Evolutionary conservation across 2,113 vertebrate species (phyloP), one percentile per base, ranked within the genome.

Genomic region (Tenebrosternarchus preto): DNA sequence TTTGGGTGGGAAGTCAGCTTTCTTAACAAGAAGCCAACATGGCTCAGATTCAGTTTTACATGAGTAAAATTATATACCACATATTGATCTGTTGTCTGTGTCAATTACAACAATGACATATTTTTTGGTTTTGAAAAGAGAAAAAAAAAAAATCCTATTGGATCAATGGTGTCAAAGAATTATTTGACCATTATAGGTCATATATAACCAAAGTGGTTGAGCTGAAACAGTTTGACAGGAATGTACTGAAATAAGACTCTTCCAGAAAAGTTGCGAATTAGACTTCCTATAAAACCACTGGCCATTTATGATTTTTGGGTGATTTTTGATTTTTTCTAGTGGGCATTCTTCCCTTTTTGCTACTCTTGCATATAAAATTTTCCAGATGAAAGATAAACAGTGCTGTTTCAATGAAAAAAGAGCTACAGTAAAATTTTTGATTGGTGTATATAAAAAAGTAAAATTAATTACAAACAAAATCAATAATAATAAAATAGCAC

Each of bases 231-330:
- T 74, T 79, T 85, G 46, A 55, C 82, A 88, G 91, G 92, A 94
- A 93, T 94, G 92, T 92, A 89, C 81, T 88, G 85, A 91, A 88
- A 88, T 91, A 92, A 92, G 88, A 91, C 87, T 29, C 53, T 61
- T 89, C 81, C 86, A 83, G 68, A 76, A 66, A 16, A 71, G 76
- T 61, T 82, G 75, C 76, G 73, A 85, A 87, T 85, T 81, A 68
- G 80, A 87, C 46, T 85, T 81, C 67, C n/a, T n/a, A n/a, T 64
- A 83, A 85, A 74, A 84, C 43, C 71, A 31, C 83, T 59, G 68
- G 75, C 75, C 77, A 76, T 84, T 83, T 36, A 2, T 36, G 33
- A 36, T 36, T 36, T 36, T 4, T 75, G 64, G 31, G n/a, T n/a
- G 63, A 63, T 7, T 66, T 61, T 46, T 73, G 66, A 76, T 83